A percentile compares a stretch with the other conserved stretches of the same genome.
Conservation (phyloP, 2,888 invertebrate species). For the Pasiphila rectangulata region DNA sequence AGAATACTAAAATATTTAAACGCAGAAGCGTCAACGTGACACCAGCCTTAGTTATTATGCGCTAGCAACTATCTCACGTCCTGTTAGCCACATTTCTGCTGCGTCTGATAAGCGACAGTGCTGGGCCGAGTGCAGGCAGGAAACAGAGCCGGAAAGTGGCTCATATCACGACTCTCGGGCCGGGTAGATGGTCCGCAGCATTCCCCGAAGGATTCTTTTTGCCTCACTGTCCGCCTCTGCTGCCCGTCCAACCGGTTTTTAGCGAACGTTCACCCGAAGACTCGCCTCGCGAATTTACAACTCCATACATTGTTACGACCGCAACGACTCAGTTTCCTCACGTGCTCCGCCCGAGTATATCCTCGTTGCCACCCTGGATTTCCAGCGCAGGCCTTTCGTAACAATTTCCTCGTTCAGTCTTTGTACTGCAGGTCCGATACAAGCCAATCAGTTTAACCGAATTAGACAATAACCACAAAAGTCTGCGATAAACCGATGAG, state of each 20-base stretch:
- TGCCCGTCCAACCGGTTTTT: slow-evolving; percentile 64
- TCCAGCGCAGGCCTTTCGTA: slow-evolving; percentile 22
- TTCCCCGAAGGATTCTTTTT: slow-evolving; percentile 70
- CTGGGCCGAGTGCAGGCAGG: slow-evolving; percentile 23
- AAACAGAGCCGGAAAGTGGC: slow-evolving; percentile 55
- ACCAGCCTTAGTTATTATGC: too few species aligned
- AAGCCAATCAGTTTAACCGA: slow-evolving; percentile 9
- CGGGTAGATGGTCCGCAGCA: slow-evolving; percentile 31
- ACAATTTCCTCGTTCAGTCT: slow-evolving; percentile 13
- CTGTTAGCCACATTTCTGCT: slow-evolving; percentile 13
- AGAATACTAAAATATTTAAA: too few species aligned
- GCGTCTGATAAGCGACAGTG: slow-evolving; percentile 23
- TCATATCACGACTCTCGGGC: slow-evolving; percentile 37
- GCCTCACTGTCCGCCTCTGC: slow-evolving; percentile 36
- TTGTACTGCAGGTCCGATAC: slow-evolving; percentile 8
- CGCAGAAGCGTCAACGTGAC: too few species aligned
- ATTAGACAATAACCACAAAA: slow-evolving; percentile 15
- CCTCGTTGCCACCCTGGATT: slow-evolving; percentile 19
- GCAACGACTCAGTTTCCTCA: slow-evolving; percentile 21
- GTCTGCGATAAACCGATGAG: slow-evolving; percentile 10
- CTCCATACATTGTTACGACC: slow-evolving; percentile 44
- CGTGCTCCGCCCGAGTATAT: slow-evolving; percentile 7
- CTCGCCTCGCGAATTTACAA: slow-evolving; percentile 57
- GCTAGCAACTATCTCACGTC: too few species aligned
- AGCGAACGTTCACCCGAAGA: slow-evolving; percentile 69